phyloP scores from a whole-genome alignment of 2,888 invertebrate genomes.

The Acrobeloides nanus region DNA sequence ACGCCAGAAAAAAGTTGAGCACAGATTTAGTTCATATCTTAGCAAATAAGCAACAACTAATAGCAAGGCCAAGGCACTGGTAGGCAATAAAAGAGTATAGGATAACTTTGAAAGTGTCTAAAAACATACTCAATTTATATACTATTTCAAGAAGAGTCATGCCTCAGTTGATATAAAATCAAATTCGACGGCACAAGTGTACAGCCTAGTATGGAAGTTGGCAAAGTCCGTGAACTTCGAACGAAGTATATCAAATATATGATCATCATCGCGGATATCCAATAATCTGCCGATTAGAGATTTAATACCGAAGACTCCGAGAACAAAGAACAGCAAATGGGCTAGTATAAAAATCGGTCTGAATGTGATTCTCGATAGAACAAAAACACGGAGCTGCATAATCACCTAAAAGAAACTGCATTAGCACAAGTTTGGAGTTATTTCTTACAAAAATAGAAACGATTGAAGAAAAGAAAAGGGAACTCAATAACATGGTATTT shows the following conservation, averaged over 20 bases:
- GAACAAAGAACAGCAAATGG: slow-evolving; percentile 35
- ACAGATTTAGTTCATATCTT: slow-evolving; percentile 5
- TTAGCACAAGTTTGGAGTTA: neutral
- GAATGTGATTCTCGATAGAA: slow-evolving; percentile 20
- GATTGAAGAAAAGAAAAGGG: slow-evolving; percentile 58
- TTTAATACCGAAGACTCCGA: slow-evolving; percentile 55
- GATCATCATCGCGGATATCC: slow-evolving; percentile 26
- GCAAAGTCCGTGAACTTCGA: slow-evolving; percentile 67
- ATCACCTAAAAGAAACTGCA: neutral
- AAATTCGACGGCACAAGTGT: slow-evolving; percentile 71
- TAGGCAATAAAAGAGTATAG: slow-evolving; percentile 16
- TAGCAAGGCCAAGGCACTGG: slow-evolving; percentile 5
- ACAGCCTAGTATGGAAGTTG: slow-evolving; percentile 70
- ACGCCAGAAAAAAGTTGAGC: no score
- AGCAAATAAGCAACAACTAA: slow-evolving; percentile 4
- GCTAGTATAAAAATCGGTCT: slow-evolving; percentile 32
- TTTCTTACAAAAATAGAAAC: slow-evolving; percentile 47
- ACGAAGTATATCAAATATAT: slow-evolving; percentile 65
- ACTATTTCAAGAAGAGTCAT: no score
- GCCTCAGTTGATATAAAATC: slow-evolving; percentile 65
- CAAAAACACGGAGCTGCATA: slow-evolving; percentile 12
- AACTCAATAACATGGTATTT: slow-evolving; percentile 61
- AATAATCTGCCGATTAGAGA: slow-evolving; percentile 21
- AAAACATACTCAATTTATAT: no score
- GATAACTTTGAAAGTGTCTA: slow-evolving; percentile 14